Conservation (phyloP, 1,140 invertebrate genomes). For the Drosophila auraria region DNA sequence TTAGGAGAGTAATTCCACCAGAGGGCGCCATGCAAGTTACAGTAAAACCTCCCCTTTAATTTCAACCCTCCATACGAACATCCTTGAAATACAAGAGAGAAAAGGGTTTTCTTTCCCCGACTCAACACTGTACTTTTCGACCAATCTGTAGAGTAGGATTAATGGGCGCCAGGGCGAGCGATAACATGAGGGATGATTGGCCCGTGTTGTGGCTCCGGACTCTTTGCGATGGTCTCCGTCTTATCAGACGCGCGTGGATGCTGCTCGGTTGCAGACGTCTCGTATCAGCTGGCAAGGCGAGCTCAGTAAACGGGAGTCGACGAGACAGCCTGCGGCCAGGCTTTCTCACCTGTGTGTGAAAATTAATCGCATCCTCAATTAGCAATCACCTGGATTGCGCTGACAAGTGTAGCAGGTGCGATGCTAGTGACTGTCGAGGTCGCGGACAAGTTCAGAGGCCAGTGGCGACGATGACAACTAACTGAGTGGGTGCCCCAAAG, state of each 20-base stretch:
- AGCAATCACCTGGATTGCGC: neutral
- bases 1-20: neutral
- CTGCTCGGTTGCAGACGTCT: conserved; percentile 70
- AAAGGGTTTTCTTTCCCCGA: neutral
- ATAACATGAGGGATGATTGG: conserved; percentile 36
- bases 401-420: conserved; percentile 5
- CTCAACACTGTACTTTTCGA: conserved; percentile 11
- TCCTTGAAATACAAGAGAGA: neutral
- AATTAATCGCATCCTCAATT: conserved; percentile 37
- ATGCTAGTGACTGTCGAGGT: conserved; percentile 13
- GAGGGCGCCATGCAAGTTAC: neutral
- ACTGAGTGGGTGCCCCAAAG: conserved; percentile 3
- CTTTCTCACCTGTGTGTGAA: conserved; percentile 28
- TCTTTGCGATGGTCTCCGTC: conserved; percentile 41
- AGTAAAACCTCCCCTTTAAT: neutral
- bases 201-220: conserved; percentile 23
- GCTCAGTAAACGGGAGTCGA: neutral
- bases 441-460: conserved; percentile 1
- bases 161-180: conserved; percentile 22
- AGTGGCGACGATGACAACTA: conserved; percentile 23
- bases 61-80: neutral
- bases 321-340: conserved; percentile 27
- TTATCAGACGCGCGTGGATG: conserved; percentile 81
- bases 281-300: conserved; percentile 18
- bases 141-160: conserved; percentile 1